Base-by-base conservation (phyloP, 2,888 invertebrate genomes). In the Pogonocherus hispidulus region DNA sequence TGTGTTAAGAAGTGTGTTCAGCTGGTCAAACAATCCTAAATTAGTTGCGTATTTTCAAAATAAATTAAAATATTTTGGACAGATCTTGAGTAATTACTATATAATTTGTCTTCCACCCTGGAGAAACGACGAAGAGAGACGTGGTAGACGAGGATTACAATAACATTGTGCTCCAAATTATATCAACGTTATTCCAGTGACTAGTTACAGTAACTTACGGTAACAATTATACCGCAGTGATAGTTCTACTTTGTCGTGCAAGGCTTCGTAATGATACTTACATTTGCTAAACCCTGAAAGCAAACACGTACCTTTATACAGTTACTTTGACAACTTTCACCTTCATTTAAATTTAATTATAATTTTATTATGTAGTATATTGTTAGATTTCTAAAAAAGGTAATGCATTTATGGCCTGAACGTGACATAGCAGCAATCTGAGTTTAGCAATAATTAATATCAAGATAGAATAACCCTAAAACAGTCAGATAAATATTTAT, bases 1-100 rank as follows among this genome's bases (percentile, higher is more conserved):
- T 81, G 77, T 76, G 77, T 77, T 76, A 76, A 77, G 78, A 79
- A 79, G 81, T 80, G 77, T 77, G 78, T 78, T 79, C 81, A 81
- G 81, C 81, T 81, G 81, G 78, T 76, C 77, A 77, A 76, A 79
- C 74, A 76, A 70, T 51, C 71, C 69, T 70, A 68, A 75, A 59
- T 59, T 59, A 59, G 59, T 47, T 23, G 59, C 59, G 27, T 18
- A 47, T 59, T 59, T 57, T 22, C 44, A 22, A 32, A 46, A 46
- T 57, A 57, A 57, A 46, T 57, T 37, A 44, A 23, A 44, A 27
- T 44, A 44, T 32, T 44, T 57, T 44, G 57, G 46, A 44, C 44
- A 18, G 14, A 44, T 57, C 16, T 41, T 44, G 16, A 41, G 9
- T 18, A 52, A 22, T 44, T 44, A 44, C n/a, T 57, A 23, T n/a